Percentiles rank a stretch among this genome's conserved stretches.
Evolutionary conservation across 2,797 vertebrate genomes (phyloP).

Genomic region (Falco cherrug): DNA sequence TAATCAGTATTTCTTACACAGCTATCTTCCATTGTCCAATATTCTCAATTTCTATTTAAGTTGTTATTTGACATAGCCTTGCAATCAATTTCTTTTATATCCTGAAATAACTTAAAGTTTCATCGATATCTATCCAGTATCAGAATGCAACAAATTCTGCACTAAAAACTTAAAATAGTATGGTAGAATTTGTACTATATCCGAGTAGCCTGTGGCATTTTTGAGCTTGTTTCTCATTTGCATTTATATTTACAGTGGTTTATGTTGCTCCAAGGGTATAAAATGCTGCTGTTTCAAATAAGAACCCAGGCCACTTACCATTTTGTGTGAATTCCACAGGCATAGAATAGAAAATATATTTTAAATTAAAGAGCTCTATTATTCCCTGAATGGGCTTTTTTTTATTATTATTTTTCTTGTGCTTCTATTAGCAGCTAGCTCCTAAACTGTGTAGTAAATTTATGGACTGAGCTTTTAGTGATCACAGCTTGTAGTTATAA

Average conservation of each 20-base stretch:
- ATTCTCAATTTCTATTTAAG: background rate
- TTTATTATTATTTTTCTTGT: background rate
- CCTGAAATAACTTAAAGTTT: background rate
- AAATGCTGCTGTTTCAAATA: background rate
- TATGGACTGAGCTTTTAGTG: background rate
- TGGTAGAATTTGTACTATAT: background rate
- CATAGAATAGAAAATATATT: background rate
- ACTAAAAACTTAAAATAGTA: background rate
- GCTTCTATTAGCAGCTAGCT: background rate
- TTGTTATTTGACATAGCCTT: background rate
- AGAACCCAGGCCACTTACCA: background rate
- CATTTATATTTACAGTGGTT: constrained; percentile 5
- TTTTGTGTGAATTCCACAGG: background rate
- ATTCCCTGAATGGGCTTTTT: background rate
- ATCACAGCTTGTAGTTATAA: constrained; percentile 4
- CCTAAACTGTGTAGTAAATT: constrained; percentile 25
- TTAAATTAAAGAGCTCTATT: constrained; percentile 1
- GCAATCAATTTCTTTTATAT: background rate
- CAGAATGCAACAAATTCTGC: background rate
- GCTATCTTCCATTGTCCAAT: background rate
- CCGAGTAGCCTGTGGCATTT: background rate
- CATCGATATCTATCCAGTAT: background rate
- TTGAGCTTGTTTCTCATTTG: constrained; percentile 17
- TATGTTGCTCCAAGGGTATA: background rate
- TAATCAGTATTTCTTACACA: background rate